Conservation (phyloP, 2,888 invertebrate species). For the Pristionchus mayeri region DNA sequence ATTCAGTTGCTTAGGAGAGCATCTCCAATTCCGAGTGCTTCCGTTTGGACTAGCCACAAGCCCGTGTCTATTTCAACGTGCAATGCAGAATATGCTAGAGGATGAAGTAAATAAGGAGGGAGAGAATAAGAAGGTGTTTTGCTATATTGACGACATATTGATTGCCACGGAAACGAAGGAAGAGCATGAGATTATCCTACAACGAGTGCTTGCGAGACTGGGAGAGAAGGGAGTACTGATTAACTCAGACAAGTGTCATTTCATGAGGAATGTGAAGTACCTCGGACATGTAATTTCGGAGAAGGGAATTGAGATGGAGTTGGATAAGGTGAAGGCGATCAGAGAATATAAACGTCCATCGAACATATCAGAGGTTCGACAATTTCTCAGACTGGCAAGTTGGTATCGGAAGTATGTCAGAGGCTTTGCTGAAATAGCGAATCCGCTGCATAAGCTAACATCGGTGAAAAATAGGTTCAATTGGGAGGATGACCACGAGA, state of each 20-base stretch:
- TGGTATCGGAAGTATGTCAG: slow-evolving; percentile 63
- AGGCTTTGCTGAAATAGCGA: slow-evolving; percentile 54
- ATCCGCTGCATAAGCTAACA: slow-evolving; percentile 55
- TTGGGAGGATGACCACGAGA: slow-evolving; percentile 52
- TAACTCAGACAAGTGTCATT: slow-evolving; percentile 52
- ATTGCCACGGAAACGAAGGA: slow-evolving; percentile 34
- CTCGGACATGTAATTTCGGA: slow-evolving; percentile 52
- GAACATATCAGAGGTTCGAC: slow-evolving; percentile 50
- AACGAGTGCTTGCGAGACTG: slow-evolving; percentile 4
- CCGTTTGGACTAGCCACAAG: slow-evolving; percentile 67
- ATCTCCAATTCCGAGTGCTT: slow-evolving; percentile 65
- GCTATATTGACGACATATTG: slow-evolving; percentile 66
- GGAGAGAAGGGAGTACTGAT: slow-evolving; percentile 5
- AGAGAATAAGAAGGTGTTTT: slow-evolving; percentile 25
- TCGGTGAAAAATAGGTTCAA: slow-evolving; percentile 51
- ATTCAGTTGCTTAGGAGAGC: slow-evolving; percentile 57
- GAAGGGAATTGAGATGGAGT: slow-evolving; percentile 48
- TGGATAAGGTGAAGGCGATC: slow-evolving; percentile 51
- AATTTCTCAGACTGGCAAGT: slow-evolving; percentile 59
- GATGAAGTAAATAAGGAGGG: no score
- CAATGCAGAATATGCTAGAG: slow-evolving; percentile 52
- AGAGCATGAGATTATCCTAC: slow-evolving; percentile 22
- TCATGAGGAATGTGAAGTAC: slow-evolving; percentile 49
- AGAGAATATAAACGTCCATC: slow-evolving; percentile 51
- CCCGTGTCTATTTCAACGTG: slow-evolving; percentile 67